Evolutionary conservation across 2,888 invertebrate genomes (phyloP).

Genomic region (Hylaea fasciaria): DNA sequence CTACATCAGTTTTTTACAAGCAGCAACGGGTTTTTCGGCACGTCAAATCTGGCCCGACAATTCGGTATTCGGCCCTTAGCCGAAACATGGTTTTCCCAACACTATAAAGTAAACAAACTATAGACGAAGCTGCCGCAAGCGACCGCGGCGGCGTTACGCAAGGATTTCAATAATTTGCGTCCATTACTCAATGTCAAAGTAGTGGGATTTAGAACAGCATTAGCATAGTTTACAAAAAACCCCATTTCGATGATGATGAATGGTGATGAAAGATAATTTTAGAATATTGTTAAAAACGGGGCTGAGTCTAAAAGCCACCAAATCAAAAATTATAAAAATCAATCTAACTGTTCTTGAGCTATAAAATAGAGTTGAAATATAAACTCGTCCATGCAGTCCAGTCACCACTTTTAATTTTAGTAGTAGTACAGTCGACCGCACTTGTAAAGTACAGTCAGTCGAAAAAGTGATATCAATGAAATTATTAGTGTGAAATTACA

Average conservation of each 20-base stretch:
- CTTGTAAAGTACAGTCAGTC: too few species aligned
- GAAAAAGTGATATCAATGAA: too few species aligned
- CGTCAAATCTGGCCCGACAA: neutral
- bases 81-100: neutral
- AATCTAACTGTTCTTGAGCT: too few species aligned
- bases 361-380: too few species aligned
- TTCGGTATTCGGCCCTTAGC: constrained; percentile 9
- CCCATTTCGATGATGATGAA: neutral
- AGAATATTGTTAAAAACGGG: too few species aligned
- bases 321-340: too few species aligned
- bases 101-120: constrained; percentile 3
- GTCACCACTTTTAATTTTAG: too few species aligned
- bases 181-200: constrained; percentile 29
- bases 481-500: too few species aligned
- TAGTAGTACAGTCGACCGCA: too few species aligned
- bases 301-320: too few species aligned
- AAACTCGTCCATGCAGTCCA: too few species aligned
- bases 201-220: constrained; percentile 23
- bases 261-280: neutral
- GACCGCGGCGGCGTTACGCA: constrained; percentile 11
- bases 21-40: neutral
- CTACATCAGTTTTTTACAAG: too few species aligned
- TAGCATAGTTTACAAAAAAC: constrained; percentile 20
- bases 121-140: neutral
- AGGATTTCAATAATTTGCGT: constrained; percentile 20